A percentile compares a stretch with the other conserved stretches of the same genome.
Conservation (phyloP, 2,797 vertebrate genomes). For the Passerculus sandwichensis region DNA sequence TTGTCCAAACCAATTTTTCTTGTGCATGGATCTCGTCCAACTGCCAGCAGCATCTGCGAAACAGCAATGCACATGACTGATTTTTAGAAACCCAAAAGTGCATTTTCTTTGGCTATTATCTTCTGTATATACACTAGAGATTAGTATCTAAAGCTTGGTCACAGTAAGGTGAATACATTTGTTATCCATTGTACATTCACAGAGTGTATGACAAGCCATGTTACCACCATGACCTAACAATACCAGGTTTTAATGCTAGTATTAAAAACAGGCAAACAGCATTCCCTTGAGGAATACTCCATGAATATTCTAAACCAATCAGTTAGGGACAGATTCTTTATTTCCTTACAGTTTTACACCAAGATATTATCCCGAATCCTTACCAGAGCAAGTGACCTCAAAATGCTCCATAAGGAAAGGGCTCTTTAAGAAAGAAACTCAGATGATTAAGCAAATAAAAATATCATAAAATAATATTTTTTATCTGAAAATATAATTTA, state of each 20-base stretch:
- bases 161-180: background rate
- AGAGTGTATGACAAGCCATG: background rate
- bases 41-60: constrained; percentile 83
- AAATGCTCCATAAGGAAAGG: background rate
- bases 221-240: background rate
- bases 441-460: background rate
- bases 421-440: background rate
- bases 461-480: background rate
- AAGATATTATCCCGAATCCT: background rate
- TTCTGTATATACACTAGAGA: background rate
- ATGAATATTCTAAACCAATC: background rate
- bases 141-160: background rate
- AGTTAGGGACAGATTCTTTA: background rate
- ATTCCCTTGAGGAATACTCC: background rate
- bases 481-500: background rate
- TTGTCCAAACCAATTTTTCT: constrained; percentile 81
- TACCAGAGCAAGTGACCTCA: background rate
- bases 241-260: background rate
- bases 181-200: background rate
- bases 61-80: background rate
- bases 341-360: background rate
- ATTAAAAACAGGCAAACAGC: background rate
- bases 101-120: background rate
- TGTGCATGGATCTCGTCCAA: constrained; percentile 83
- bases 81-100: background rate